Base-by-base conservation (phyloP, 2,888 invertebrate species). In the Listrodromus nycthemerus region DNA sequence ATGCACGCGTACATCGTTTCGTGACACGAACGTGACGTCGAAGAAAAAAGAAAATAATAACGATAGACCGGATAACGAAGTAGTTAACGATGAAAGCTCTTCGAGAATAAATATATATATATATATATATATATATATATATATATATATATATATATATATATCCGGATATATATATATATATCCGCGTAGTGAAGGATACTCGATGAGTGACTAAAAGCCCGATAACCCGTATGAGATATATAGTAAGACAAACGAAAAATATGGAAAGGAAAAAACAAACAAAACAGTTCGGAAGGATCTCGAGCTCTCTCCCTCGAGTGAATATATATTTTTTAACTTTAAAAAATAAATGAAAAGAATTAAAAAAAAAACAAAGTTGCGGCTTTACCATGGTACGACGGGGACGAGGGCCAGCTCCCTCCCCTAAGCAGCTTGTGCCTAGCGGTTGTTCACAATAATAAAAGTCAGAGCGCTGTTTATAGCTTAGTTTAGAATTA, bases 381-480 rank as follows among this genome's bases (percentile, higher is more conserved):
- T 65, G 83, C 69, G 76, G 55, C 61, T 80, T 76, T 67, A 48
- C 74, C 65, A 41, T 50, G 71, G 61, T 67, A 70, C 78, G 83
- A 78, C 66, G 69, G 73, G 76, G 71, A 77, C 33, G 65, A 82
- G 74, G 65, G 73, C 33, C 67, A 79, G 45, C 24, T 50, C 55
- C 24, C 48, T 55, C 66, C 58, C 77, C 75, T 70, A 30, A 75
- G 74, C 75, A 78, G 83, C 78, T 83, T 81, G 83, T 85, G 83
- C 78, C 80, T 80, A 69, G 79, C 75, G 69, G 76, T 79, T 76
- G 75, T 79, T 85, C 75, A 82, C 77, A 76, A 65, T 77, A 50
- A 78, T 80, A 58, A 65, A 52, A 82, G 71, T 81, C 58, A 75
- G 61, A 80, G 69, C 80, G 83, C 80, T 81, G 83, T 85, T 85